Percentiles rank a stretch among this genome's conserved stretches.
Conservation (phyloP, 2,888 invertebrate genomes). For the Oligia strigilis region DNA sequence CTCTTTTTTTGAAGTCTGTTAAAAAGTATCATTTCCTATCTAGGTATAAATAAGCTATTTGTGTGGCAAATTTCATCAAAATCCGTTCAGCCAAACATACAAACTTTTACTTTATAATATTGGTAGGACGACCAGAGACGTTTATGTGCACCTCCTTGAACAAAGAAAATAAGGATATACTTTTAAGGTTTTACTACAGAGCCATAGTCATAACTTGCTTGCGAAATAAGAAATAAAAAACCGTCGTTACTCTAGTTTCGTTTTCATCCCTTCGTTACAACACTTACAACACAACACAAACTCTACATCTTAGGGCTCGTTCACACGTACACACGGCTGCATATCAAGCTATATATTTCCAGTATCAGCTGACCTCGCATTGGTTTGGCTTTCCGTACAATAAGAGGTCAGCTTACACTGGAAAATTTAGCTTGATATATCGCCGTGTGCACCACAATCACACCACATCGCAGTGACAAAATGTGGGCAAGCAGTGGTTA, state of each 20-base stretch:
- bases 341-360: too few relatives aligned
- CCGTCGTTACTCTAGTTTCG: slow-evolving; percentile 36
- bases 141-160: slow-evolving; percentile 31
- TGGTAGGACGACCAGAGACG: neutral
- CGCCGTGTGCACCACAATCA: too few relatives aligned
- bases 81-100: neutral
- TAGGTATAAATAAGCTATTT: neutral
- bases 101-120: neutral
- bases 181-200: slow-evolving; percentile 38
- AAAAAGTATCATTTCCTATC: neutral
- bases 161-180: slow-evolving; percentile 32
- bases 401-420: neutral
- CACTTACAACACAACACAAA: slow-evolving; percentile 12
- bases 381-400: too few relatives aligned
- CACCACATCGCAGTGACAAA: neutral
- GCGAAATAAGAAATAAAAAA: slow-evolving; percentile 46
- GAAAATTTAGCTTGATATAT: too few relatives aligned
- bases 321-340: neutral
- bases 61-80: neutral
- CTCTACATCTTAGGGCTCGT: slow-evolving; percentile 8
- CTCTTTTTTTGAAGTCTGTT: neutral
- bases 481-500: neutral
- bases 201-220: slow-evolving; percentile 48
- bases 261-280: neutral
- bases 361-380: too few relatives aligned